These are phyloP conservation scores for Drosophila lowei DNA, from an alignment of 1,140 invertebrate species.

Conservation along the genomic window DNA sequence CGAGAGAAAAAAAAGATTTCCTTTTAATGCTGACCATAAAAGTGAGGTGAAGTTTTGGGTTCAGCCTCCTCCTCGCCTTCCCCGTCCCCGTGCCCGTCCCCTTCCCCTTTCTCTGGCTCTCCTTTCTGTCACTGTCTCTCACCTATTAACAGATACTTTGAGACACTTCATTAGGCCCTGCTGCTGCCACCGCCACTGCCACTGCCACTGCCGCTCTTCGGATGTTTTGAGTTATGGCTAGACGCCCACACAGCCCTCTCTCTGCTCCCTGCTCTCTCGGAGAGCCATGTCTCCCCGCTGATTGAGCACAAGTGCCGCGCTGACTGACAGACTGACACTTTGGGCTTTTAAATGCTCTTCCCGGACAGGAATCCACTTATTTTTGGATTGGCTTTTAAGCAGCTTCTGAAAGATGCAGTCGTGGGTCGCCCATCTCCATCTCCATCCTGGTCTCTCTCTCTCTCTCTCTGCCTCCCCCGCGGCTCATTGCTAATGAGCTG, in stretches of 20 bases:
- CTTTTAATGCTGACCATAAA: constrained; percentile 66
- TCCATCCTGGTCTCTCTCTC: neutral
- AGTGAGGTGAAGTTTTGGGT: constrained; percentile 1
- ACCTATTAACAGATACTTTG: constrained; percentile 77
- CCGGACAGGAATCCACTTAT: constrained; percentile 37
- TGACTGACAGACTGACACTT: constrained; percentile 77
- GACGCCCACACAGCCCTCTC: constrained; percentile 46
- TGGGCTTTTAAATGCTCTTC: constrained; percentile 71
- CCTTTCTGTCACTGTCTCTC: neutral
- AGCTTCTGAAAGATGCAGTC: constrained; percentile 64
- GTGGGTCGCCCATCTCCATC: constrained; percentile 18
- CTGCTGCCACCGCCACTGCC: neutral
- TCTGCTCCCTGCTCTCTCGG: neutral
- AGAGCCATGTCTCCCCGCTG: constrained; percentile 36
- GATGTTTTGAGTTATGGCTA: constrained; percentile 70
- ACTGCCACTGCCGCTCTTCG: constrained; percentile 16
- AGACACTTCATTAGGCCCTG: constrained; percentile 71
- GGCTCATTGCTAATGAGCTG: constrained; percentile 63
- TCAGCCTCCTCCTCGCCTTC: neutral
- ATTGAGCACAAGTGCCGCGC: constrained; percentile 74
- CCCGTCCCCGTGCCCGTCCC: neutral
- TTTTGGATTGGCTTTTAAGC: constrained; percentile 73
- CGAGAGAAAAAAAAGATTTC: constrained; percentile 20
- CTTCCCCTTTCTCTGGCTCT: neutral
- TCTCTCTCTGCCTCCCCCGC: constrained; percentile 19